Base-by-base conservation (phyloP, 2,888 invertebrate genomes). In the Drosophila pegasa region DNA sequence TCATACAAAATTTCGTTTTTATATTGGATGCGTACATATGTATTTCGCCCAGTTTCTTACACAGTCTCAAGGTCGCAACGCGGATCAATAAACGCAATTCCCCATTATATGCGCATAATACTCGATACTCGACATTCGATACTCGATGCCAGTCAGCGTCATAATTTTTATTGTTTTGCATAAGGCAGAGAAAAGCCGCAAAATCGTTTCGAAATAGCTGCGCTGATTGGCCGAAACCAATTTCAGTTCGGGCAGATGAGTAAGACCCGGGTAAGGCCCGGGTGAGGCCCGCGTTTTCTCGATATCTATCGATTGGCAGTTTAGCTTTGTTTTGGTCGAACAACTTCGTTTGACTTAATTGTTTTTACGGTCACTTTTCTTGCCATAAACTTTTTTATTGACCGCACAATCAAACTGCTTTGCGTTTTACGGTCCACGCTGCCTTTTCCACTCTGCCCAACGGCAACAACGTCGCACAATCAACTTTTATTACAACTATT, bases 351-450 rank as follows among this genome's bases (percentile, higher is more conserved):
- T 75, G 58, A 64, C 57, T 58, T 86, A 82, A 82, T 82, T 86
- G 82, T 68, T 68, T 86, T 86, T 80, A 82, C 76, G 83, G 61
- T 70, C 85, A 69, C 66, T 81, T 68, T 79, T 74, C 60, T 60
- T 68, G 75, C 70, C 73, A 57, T 86, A 55, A 82, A 83, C 63
- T 37, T 81, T 45, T 86, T 87, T 87, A 70, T 55, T 47, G 64
- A 43, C 14, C 68, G 40, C 58, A 64, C 77, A 79, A 87, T 84
- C 71, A 75, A 81, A 77, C 64, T 74, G 81, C 79, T 77, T 81
- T 74, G 77, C 76, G 71, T 78, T 83, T 86, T 86, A 83, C 77
- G 71, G 76, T 83, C 83, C 84, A 83, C 77, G 71, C 45, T 43
- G 61, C 63, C 73, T 54, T 57, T 58, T 20, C 51, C 48, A 41